These are phyloP conservation scores for Rhinolophus sinicus DNA, from an alignment of 2,113 vertebrate species.

Conservation along the genomic window DNA sequence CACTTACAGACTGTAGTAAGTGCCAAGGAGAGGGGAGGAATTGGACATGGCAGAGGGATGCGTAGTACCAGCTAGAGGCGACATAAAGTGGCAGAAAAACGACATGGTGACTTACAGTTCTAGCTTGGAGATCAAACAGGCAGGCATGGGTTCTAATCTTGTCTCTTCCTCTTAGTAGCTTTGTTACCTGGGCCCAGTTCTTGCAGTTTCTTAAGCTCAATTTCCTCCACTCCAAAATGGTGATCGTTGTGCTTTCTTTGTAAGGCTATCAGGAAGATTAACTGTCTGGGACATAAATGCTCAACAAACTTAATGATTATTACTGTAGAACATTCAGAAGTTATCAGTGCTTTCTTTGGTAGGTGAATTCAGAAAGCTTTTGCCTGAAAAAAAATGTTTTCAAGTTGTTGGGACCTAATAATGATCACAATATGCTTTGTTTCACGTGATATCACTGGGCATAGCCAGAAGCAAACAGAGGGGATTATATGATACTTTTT, in stretches of 20 bases:
- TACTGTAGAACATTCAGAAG: not conserved
- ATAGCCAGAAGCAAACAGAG: not conserved
- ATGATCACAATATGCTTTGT: not conserved
- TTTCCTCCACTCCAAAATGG: not conserved
- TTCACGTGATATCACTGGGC: not conserved
- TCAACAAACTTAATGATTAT: not conserved
- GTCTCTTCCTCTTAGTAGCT: conserved; percentile 57
- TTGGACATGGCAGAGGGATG: accelerated
- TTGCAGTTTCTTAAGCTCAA: not conserved
- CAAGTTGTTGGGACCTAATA: not conserved
- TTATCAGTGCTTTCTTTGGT: not conserved
- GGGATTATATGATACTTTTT: not conserved
- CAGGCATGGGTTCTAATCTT: conserved; percentile 14
- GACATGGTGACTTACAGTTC: accelerated
- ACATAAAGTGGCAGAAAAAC: not conserved
- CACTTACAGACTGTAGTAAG: accelerated
- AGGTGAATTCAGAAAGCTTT: not conserved
- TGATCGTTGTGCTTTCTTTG: not conserved
- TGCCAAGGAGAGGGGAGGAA: accelerated
- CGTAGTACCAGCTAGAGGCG: not conserved
- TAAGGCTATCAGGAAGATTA: not conserved
- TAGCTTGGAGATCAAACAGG: not conserved
- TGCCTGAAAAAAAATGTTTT: not conserved
- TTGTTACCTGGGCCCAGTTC: conserved; percentile 55
- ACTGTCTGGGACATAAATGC: not conserved